Base-by-base conservation (phyloP, 2,797 vertebrate genomes). In the Myotis vivesi region DNA sequence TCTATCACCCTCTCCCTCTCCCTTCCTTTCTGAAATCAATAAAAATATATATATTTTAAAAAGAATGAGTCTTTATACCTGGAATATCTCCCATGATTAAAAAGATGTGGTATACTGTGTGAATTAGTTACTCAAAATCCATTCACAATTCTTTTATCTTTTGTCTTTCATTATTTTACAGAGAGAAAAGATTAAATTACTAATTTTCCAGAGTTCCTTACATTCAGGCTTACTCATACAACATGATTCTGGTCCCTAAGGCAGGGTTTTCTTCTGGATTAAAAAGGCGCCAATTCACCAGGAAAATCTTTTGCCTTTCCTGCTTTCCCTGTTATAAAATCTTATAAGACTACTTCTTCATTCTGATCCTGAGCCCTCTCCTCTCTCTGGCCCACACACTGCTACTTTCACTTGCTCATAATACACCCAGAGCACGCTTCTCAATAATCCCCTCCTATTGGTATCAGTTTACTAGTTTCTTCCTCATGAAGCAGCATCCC, bases 141-240 rank as follows among this genome's bases (percentile, higher is more conserved):
- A 73, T 6, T 36, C 36, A 77, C 20, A 72, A 15, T 46, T 62
- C 2, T 19, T 33, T 83, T 75, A 19, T 80, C 8, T 36, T 81
- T 72, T 71, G 53, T 94, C 66, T 88, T 64, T 53, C 75, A 82
- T 81, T 72, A 28, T 25, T 94, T 83, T 76, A 55, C 28, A 66
- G 68, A 13, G 16, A 33, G 28, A 16, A 77, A 44, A 83, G 23
- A 30, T 83, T 64, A 55, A 38, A 23, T 33, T 81, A 20, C 38
- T 82, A 3, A 68, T 36, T 93, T 8, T n/a, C 9, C 5, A 72
- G 51, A 2, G 2, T 82, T 82, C 4, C 5, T 41, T 89, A 68
- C 7, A 16, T 91, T 71, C 28, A 22, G 20, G 23, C 4, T 89
- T 38, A 81, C 71, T 86, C 44, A 53, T 17, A 16, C 30, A 72